Conservation (phyloP, 53 echinoderm and acorn worm species). For the Apostichopus leukothele region DNA sequence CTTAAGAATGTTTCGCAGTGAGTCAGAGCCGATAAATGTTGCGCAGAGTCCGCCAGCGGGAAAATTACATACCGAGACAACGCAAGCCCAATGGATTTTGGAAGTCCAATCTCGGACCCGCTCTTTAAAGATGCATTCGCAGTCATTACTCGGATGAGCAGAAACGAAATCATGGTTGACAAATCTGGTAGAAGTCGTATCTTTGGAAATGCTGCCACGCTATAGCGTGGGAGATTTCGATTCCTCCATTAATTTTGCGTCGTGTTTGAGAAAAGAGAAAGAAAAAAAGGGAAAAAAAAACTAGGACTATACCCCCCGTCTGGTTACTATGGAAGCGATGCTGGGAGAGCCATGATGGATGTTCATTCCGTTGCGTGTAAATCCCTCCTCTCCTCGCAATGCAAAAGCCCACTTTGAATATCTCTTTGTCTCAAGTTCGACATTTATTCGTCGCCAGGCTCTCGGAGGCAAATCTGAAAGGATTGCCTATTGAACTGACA, state of each 20-base stretch:
- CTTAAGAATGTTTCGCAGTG: slow-evolving; percentile 11
- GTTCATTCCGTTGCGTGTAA: background rate
- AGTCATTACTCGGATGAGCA: slow-evolving; percentile 12
- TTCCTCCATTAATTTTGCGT: background rate
- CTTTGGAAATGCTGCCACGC: background rate
- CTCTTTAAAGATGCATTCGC: background rate
- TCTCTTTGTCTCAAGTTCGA: slow-evolving; percentile 26
- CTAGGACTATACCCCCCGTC: background rate
- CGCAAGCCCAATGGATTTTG: slow-evolving; percentile 1
- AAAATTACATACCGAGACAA: slow-evolving; percentile 30
- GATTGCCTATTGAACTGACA: slow-evolving; percentile 27
- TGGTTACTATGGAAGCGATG: slow-evolving; percentile 33
- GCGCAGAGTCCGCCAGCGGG: slow-evolving; percentile 9
- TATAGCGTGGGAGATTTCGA: background rate
- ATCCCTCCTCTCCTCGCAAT: background rate
- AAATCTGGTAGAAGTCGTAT: background rate
- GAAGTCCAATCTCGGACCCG: background rate
- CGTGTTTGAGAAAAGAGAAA: background rate
- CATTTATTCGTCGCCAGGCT: slow-evolving; percentile 23
- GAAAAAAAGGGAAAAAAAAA: background rate
- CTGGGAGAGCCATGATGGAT: slow-evolving; percentile 15
- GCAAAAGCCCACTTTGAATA: background rate
- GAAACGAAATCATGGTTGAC: slow-evolving; percentile 32
- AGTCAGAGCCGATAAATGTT: slow-evolving; percentile 35
- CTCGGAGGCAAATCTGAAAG: background rate